These are phyloP conservation scores for Mystacornis crossleyi DNA, from an alignment of 2,113 vertebrate species.

Conservation along the genomic window DNA sequence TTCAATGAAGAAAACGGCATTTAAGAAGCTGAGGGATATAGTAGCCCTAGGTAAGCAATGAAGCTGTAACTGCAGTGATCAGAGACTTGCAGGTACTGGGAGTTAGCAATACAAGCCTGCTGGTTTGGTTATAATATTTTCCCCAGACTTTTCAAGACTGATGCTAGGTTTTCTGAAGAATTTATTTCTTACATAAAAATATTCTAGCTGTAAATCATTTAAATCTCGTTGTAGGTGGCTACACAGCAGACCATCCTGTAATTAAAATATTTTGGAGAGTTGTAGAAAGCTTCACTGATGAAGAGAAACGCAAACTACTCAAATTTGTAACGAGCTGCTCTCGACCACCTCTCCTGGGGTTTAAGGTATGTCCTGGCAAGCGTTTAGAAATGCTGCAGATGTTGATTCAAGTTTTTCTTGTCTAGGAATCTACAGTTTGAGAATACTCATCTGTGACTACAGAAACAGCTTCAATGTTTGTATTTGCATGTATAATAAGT, in stretches of 20 bases:
- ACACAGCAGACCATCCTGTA: slow-evolving; percentile 91
- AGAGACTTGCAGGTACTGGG: not conserved
- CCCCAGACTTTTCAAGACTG: not conserved
- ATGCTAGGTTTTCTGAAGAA: not conserved
- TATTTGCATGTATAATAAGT: not conserved
- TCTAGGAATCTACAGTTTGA: not conserved
- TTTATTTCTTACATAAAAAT: not conserved
- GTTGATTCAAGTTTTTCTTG: not conserved
- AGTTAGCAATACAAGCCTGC: not conserved
- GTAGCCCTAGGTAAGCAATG: not conserved
- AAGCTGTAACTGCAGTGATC: not conserved
- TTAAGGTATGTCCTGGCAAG: slow-evolving; percentile 82
- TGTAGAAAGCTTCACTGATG: slow-evolving; percentile 95
- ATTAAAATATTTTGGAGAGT: slow-evolving; percentile 97
- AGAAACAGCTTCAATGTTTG: not conserved
- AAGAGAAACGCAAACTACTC: slow-evolving; percentile 94
- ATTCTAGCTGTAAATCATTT: not conserved
- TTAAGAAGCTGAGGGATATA: slow-evolving; percentile 5
- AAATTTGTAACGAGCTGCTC: slow-evolving; percentile 98
- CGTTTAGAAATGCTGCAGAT: not conserved
- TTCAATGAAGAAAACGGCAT: not conserved
- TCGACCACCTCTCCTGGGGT: slow-evolving; percentile 93
- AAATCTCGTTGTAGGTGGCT: slow-evolving; percentile 83
- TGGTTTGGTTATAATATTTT: not conserved
- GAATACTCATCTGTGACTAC: not conserved